Evolutionary conservation across 2,113 vertebrate species (phyloP).

Genomic region (Mystacornis crossleyi): DNA sequence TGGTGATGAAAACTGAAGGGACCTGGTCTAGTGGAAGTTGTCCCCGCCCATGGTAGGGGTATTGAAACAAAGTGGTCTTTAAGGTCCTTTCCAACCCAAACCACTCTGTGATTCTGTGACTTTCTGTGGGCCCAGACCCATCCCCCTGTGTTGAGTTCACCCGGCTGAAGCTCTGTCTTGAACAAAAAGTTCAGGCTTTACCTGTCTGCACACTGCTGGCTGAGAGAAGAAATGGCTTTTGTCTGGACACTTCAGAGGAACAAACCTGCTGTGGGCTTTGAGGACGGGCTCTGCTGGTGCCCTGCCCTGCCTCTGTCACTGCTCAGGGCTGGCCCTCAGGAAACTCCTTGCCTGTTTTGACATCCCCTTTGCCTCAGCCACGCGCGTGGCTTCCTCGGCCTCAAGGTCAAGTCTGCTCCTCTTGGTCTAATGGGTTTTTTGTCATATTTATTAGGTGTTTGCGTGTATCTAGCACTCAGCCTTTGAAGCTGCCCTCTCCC

Average conservation of each 20-base stretch:
- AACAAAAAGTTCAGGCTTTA: neutral
- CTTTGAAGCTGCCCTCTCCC: constrained; percentile 5
- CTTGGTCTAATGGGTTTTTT: neutral
- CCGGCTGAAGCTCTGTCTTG: neutral
- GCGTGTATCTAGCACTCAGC: neutral
- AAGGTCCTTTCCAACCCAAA: neutral
- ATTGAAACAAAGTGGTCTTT: neutral
- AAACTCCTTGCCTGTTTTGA: neutral
- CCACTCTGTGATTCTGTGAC: neutral
- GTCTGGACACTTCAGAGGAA: neutral
- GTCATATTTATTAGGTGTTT: constrained; percentile 37
- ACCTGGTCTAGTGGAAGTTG: neutral
- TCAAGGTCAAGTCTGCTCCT: neutral
- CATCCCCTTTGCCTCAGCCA: neutral
- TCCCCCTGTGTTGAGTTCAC: neutral
- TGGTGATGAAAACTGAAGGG: neutral
- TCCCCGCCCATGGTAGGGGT: too few species aligned
- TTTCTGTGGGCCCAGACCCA: neutral
- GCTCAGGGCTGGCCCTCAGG: neutral
- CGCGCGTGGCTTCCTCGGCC: fast-evolving
- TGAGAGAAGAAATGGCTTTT: neutral
- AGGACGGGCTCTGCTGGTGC: neutral
- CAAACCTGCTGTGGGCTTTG: neutral
- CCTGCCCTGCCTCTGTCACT: neutral
- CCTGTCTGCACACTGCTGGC: neutral